Conservation (phyloP, 2,888 invertebrate species). For the Phalera bucephala region DNA sequence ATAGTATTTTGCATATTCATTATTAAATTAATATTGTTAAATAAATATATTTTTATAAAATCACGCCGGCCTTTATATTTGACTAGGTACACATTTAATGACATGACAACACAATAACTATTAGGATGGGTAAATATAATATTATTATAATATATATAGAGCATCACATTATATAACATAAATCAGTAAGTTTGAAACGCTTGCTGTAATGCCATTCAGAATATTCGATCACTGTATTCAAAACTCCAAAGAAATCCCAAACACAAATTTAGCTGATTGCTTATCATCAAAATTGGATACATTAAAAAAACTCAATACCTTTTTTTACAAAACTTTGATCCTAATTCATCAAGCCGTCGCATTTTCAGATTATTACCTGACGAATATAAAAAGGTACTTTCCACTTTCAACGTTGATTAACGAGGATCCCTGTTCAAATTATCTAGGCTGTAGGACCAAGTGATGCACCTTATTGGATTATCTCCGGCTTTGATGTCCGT, state of each 20-base stretch:
- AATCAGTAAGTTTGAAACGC: too few relatives aligned
- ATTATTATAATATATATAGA: too few relatives aligned
- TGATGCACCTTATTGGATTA: conserved; percentile 78
- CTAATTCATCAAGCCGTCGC: conserved; percentile 53
- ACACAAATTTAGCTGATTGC: conserved; percentile 9
- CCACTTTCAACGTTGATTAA: conserved; percentile 65
- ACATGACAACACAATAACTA: too few relatives aligned
- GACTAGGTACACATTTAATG: too few relatives aligned
- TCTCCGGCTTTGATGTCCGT: conserved; percentile 69
- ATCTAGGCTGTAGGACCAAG: conserved; percentile 57
- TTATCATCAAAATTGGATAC: conserved; percentile 28
- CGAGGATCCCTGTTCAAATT: conserved; percentile 59
- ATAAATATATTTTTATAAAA: too few relatives aligned
- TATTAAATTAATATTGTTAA: too few relatives aligned
- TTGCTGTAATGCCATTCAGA: too few relatives aligned
- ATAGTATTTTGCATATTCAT: too few relatives aligned
- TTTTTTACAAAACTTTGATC: conserved; percentile 38
- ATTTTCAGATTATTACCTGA: conserved; percentile 56
- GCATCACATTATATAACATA: too few relatives aligned
- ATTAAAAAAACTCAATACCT: background rate
- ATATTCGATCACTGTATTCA: background rate
- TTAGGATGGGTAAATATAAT: too few relatives aligned
- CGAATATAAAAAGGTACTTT: conserved; percentile 59
- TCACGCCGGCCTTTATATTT: too few relatives aligned
- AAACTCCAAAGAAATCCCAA: background rate